Percentiles rank a stretch among this genome's conserved stretches.
These are phyloP conservation scores for Chondrosia reniformis DNA, from an alignment of 37 sponge, comb jelly and placozoan species.

Conservation along the genomic window DNA sequence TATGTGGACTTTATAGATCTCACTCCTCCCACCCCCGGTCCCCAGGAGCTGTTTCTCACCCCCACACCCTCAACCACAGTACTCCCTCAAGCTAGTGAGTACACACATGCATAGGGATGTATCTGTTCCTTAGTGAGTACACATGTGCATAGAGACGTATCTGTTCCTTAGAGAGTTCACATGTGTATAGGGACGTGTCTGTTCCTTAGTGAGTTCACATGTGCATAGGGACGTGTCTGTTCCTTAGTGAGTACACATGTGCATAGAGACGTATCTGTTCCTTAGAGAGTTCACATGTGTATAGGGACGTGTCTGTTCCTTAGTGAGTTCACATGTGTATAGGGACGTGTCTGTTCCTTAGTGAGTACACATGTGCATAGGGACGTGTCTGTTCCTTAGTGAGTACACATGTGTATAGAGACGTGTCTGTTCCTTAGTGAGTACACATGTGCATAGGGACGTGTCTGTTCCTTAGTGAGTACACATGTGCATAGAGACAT, in stretches of 20 bases:
- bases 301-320: background rate
- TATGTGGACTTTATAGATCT: constrained; percentile 26
- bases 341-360: background rate
- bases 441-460: background rate
- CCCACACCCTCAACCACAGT: constrained; percentile 3
- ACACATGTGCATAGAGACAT: background rate
- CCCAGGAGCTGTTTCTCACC: constrained; percentile 12
- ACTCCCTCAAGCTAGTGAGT: too few species aligned
- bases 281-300: background rate
- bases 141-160: too few species aligned
- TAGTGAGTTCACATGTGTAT: background rate
- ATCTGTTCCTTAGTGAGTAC: background rate
- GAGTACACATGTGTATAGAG: background rate
- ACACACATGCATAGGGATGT: background rate
- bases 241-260: background rate
- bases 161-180: too few species aligned
- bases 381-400: background rate
- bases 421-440: background rate
- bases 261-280: background rate
- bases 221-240: background rate
- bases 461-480: background rate
- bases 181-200: too few species aligned
- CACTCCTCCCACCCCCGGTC: constrained; percentile 3
- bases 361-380: constrained; percentile 3
- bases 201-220: background rate